Evolutionary conservation across 1,140 invertebrate species (phyloP), one percentile per base, ranked within the genome.

Genomic region (Formica exsecta): DNA sequence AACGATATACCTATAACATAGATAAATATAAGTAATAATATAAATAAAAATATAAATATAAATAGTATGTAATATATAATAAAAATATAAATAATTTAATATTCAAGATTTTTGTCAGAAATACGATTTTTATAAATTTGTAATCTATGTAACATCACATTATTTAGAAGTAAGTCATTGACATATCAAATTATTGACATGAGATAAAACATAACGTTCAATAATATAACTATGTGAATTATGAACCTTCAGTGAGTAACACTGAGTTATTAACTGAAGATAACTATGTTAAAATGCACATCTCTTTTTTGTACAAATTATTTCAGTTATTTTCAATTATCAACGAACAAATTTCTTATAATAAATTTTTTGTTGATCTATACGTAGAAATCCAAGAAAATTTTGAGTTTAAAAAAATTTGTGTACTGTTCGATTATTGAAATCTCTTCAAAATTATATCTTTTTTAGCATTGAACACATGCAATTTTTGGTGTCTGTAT

Each of bases 201-300:
- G 29, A 29, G 22, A 9, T 51, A 51, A 29, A 19, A 68, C 36
- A 25, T 8, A 68, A 44, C 22, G 16, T 13, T 16, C 9, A 68
- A 16, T 16, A 68, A 44, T 25, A 1, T 44, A n/a, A 19, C 13
- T 36, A 66, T 19, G 44, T 48, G 13, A 48, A 48, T 48, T 48
- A 66, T n/a, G 4, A 9, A 48, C 25, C 68, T 51, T 16, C 68
- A n/a, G 44, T 16, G 8, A 54, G 19, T 54, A 73, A 73, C 2
- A 73, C 9, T 54, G 8, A 73, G 32, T 73, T 54, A 73, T 8
- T 73, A 54, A 57, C 44, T 51, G 68, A 71, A 7, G 70, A 57
- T 73, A 73, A 73, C 0, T 0, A 5, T 2, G 0, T 66, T 13
- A 8, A 48, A 54, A 5, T 54, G 2, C 1, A 71, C 4, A n/a